phyloP scores from a whole-genome alignment of 2,888 invertebrate genomes.

The Micropterix aruncella region DNA sequence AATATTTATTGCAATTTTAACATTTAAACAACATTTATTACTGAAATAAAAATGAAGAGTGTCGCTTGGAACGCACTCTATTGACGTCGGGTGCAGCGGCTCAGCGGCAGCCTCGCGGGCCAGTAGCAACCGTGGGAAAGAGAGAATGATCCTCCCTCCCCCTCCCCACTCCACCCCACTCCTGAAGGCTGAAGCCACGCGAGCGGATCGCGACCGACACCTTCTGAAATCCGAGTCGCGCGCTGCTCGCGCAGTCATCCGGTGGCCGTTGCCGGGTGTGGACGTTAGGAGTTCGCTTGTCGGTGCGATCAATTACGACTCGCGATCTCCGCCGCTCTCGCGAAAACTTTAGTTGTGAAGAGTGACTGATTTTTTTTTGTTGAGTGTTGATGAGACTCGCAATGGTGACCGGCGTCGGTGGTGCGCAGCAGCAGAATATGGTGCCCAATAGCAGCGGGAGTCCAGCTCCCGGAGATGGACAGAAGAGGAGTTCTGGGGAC shows the following conservation, averaged over 20 bases:
- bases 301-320: neutral
- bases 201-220: conserved; percentile 5
- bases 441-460: neutral
- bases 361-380: neutral
- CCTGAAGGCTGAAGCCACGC: conserved; percentile 13
- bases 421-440: neutral
- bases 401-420: neutral
- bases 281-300: neutral
- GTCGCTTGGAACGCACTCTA: too few relatives aligned
- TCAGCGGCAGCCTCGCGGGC: conserved; percentile 10
- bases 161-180: conserved; percentile 14
- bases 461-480: neutral
- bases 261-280: neutral
- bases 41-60: too few relatives aligned
- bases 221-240: neutral
- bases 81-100: neutral
- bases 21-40: too few relatives aligned
- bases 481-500: neutral
- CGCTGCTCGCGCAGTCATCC: neutral
- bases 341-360: too few relatives aligned
- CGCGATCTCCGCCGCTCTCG: neutral
- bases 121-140: conserved; percentile 13
- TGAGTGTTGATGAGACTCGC: neutral
- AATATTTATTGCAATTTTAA: too few relatives aligned
- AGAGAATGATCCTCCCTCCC: conserved; percentile 15